These are phyloP conservation scores for Deladenus siricidicola DNA, from an alignment of 2,888 invertebrate genomes.

Conservation along the genomic window DNA sequence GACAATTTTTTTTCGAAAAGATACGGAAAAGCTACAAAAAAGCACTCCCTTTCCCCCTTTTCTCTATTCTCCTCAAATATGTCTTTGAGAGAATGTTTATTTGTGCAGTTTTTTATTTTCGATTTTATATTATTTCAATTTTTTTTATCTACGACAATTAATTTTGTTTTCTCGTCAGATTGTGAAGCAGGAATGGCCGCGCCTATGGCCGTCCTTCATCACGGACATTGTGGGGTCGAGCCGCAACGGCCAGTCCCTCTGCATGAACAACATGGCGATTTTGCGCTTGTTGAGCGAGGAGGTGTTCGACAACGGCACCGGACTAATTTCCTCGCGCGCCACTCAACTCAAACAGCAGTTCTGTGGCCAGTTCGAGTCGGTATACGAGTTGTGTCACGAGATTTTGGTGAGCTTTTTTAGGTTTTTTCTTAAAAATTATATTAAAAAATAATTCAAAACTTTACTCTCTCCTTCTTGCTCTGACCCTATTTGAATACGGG, in stretches of 20 bases:
- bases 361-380: constrained; percentile 97
- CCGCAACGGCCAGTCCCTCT: constrained; percentile 94
- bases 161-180: constrained; percentile 61
- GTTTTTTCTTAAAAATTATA: background rate
- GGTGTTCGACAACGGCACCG: constrained; percentile 95
- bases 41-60: no score
- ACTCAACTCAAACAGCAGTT: constrained; percentile 98
- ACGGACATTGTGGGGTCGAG: constrained; percentile 97
- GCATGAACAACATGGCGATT: constrained; percentile 99
- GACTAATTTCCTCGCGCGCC: constrained; percentile 96
- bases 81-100: background rate
- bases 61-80: background rate
- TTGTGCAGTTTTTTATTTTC: background rate
- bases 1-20: no score
- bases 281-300: constrained; percentile 93
- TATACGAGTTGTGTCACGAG: constrained; percentile 93
- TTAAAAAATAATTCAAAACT: no score
- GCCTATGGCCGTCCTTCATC: constrained; percentile 98
- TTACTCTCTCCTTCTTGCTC: background rate
- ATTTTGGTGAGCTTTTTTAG: constrained; percentile 64
- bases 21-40: no score
- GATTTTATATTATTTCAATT: constrained; percentile 12
- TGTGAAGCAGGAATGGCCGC: constrained; percentile 97
- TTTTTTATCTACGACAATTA: no score
- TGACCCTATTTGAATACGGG: background rate